phyloP scores from a whole-genome alignment of 1,140 invertebrate genomes.

The Drosophila nebulosa region DNA sequence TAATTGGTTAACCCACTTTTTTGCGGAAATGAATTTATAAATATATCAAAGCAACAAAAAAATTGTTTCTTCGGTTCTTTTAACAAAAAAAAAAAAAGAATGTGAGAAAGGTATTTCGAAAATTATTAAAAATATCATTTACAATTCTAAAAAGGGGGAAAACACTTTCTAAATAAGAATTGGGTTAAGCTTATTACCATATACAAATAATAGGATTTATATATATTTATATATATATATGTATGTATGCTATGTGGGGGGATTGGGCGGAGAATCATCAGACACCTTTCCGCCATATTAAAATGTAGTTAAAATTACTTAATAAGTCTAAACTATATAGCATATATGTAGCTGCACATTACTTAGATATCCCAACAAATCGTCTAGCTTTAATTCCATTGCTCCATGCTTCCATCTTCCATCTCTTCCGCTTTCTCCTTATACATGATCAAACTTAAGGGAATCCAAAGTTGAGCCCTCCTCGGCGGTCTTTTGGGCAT shows the following conservation, averaged over 20 bases:
- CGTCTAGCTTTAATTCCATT: conserved; percentile 11
- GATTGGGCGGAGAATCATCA: no score
- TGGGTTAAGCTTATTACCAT: neutral
- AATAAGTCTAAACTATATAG: neutral
- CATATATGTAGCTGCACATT: neutral
- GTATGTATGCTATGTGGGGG: neutral
- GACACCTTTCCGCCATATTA: neutral
- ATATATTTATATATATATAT: neutral
- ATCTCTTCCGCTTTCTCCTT: conserved; percentile 12
- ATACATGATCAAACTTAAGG: conserved; percentile 62
- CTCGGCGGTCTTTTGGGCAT: conserved; percentile 55
- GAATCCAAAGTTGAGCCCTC: conserved; percentile 41
- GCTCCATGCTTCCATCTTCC: neutral
- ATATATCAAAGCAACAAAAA: neutral
- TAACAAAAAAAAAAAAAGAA: neutral
- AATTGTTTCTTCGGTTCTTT: neutral
- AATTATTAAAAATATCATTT: neutral
- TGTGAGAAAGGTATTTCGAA: neutral
- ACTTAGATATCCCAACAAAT: conserved; percentile 9
- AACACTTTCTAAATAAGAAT: neutral
- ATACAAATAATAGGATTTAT: neutral
- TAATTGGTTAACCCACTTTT: neutral
- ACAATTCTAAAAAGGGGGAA: neutral
- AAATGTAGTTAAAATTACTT: conserved; percentile 1
- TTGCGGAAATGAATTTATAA: neutral